Percentiles rank a stretch among this genome's conserved stretches.
Conservation (phyloP, 2,113 vertebrate species). For the Syrmaticus mikado region DNA sequence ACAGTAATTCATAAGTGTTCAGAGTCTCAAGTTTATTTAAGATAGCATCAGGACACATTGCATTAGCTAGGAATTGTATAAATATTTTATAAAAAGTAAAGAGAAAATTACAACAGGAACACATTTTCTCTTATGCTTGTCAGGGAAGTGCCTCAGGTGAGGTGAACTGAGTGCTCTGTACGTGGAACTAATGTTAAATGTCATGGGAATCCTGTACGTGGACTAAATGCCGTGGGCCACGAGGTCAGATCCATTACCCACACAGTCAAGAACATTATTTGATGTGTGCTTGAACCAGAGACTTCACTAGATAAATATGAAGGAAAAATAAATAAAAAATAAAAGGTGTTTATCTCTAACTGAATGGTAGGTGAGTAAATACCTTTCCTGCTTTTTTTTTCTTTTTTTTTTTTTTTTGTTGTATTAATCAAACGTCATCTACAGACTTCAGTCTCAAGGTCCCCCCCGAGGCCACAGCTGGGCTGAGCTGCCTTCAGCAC, state of each 20-base stretch:
- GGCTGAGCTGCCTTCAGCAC: fast-evolving
- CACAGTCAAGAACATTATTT: background rate
- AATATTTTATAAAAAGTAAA: constrained; percentile 19
- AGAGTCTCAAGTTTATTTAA: background rate
- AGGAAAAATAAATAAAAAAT: background rate
- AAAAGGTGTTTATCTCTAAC: background rate
- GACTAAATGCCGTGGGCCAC: background rate
- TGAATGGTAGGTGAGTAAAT: fast-evolving
- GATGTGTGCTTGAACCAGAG: background rate
- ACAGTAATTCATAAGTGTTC: background rate
- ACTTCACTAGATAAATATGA: background rate
- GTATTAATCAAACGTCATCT: background rate
- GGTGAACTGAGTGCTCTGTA: background rate
- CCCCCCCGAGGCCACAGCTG: background rate
- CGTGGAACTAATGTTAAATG: background rate
- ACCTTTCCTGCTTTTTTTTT: background rate
- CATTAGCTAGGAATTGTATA: background rate
- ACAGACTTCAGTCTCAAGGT: background rate
- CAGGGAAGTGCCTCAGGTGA: background rate
- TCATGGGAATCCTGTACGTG: background rate
- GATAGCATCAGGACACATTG: background rate
- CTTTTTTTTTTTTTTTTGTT: fast-evolving
- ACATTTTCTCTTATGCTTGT: background rate
- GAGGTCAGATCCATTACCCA: background rate
- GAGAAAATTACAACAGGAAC: background rate